Percentiles rank a stretch among this genome's conserved stretches.
Evolutionary conservation across 2,888 invertebrate species (phyloP).

Genomic region (Calameuta filiformis): DNA sequence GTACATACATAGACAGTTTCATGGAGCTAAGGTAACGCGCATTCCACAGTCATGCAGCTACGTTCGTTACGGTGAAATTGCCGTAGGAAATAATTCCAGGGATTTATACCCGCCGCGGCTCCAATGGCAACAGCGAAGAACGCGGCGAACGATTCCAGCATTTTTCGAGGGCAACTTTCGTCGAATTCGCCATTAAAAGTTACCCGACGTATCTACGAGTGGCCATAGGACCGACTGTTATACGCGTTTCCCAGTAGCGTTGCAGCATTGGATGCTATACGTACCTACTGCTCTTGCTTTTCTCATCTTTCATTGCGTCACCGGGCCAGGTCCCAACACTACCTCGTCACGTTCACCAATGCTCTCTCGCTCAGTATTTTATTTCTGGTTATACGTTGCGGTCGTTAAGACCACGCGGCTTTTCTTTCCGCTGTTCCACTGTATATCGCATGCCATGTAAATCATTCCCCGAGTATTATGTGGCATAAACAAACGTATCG

Average conservation of each 20-base stretch:
- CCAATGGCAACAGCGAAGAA: background rate
- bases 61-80: background rate
- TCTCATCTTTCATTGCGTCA: background rate
- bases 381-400: background rate
- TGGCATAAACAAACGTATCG: background rate
- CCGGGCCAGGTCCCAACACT: background rate
- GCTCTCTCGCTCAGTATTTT: background rate
- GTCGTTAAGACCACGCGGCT: background rate
- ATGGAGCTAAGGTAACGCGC: background rate
- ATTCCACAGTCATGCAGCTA: background rate
- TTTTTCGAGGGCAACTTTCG: background rate
- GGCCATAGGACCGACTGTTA: background rate
- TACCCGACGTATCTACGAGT: background rate
- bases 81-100: background rate
- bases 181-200: background rate
- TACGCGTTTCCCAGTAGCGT: background rate
- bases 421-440: background rate
- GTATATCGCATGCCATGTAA: background rate
- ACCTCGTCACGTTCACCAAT: background rate
- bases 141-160: background rate
- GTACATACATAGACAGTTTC: background rate
- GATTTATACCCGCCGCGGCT: background rate
- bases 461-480: background rate
- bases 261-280: background rate
- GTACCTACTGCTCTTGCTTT: background rate